Conservation (phyloP, 2,113 vertebrate species). For the Periophthalmus modestus region DNA sequence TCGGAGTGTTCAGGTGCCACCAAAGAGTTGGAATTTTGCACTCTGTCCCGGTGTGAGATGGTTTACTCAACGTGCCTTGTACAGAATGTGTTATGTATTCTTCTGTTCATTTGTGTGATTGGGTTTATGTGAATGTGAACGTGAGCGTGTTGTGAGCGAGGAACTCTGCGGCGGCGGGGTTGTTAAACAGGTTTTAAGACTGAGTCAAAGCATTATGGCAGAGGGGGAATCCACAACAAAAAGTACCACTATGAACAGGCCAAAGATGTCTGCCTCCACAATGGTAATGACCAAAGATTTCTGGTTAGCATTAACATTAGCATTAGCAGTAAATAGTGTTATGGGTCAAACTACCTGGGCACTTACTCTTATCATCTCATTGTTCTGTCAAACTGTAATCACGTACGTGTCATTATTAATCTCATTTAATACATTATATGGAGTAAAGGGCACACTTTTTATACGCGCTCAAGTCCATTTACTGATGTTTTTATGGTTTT, state of each 20-base stretch:
- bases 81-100: conserved; percentile 33
- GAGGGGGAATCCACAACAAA: conserved; percentile 11
- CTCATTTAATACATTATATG: background rate
- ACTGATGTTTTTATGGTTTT: background rate
- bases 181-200: conserved; percentile 26
- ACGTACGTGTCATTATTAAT: background rate
- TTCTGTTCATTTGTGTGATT: conserved; percentile 24
- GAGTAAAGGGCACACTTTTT: background rate
- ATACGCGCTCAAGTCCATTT: background rate
- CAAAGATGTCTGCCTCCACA: background rate
- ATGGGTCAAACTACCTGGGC: background rate
- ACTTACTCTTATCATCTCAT: background rate
- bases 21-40: conserved; percentile 61
- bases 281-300: background rate
- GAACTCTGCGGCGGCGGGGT: conserved; percentile 36
- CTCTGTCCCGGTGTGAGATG: conserved; percentile 23
- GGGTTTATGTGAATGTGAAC: conserved; percentile 10
- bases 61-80: conserved; percentile 65
- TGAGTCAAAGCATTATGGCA: conserved; percentile 3
- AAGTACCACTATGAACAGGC: conserved; percentile 3
- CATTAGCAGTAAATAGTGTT: background rate
- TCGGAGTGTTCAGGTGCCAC: conserved; percentile 43
- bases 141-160: conserved; percentile 4
- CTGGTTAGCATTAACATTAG: background rate
- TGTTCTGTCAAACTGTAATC: background rate